Conservation (phyloP, 2,113 vertebrate species). For the Gymnarchus niloticus region DNA sequence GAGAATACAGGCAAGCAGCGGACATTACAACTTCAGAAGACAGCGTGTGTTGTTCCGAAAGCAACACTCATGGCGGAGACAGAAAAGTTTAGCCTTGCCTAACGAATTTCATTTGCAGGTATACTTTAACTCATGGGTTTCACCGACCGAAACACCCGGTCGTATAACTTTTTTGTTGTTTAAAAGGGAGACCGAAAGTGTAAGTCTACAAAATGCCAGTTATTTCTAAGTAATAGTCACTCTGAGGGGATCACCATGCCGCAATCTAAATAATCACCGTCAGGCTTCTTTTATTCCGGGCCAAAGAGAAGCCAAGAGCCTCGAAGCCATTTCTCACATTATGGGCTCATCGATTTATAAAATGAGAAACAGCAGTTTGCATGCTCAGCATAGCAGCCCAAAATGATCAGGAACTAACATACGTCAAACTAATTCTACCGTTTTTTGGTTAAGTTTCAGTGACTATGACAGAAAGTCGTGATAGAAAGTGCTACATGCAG, state of each 20-base stretch:
- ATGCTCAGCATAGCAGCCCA: conserved; percentile 19
- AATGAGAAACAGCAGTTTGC: not conserved
- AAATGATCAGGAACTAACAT: not conserved
- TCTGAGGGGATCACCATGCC: not conserved
- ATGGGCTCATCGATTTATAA: not conserved
- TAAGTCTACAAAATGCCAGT: not conserved
- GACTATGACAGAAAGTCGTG: conserved; percentile 48
- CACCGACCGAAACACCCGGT: not conserved
- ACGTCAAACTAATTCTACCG: not conserved
- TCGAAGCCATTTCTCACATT: not conserved
- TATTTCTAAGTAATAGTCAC: not conserved
- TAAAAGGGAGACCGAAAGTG: not conserved
- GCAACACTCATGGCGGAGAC: conserved; percentile 19
- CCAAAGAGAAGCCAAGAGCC: not conserved
- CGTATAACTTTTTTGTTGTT: not conserved
- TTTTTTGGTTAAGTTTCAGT: conserved; percentile 14
- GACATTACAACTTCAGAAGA: conserved; percentile 41
- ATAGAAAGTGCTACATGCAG: conserved; percentile 71
- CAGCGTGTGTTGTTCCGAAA: not conserved
- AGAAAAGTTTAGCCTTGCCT: conserved; percentile 55
- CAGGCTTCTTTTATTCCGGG: not conserved
- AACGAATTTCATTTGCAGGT: not conserved
- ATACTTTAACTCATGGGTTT: conserved; percentile 15
- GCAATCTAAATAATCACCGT: not conserved
- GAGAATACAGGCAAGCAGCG: conserved; percentile 32